Conservation (phyloP, 2,113 vertebrate species). For the Psilopsiagon aymara region DNA sequence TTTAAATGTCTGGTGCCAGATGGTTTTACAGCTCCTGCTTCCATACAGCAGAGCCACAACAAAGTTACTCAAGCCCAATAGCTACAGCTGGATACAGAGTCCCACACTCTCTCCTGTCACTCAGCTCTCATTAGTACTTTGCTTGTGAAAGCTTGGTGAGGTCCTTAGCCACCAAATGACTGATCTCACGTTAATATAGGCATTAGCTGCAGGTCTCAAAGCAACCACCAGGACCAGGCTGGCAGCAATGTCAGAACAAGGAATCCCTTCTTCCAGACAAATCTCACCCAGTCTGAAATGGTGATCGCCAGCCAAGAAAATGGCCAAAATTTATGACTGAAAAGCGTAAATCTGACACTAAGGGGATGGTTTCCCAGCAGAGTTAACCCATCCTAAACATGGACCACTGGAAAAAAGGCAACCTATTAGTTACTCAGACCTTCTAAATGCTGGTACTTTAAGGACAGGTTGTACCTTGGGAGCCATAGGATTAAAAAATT, state of each 20-base stretch:
- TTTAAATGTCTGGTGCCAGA: constrained; percentile 38
- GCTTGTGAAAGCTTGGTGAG: neutral
- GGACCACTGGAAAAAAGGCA: neutral
- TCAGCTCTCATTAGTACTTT: neutral
- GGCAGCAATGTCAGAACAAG: neutral
- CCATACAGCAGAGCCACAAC: neutral
- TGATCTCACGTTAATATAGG: rapidly evolving
- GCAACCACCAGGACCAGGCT: neutral
- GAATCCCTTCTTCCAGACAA: neutral
- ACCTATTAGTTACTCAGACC: neutral
- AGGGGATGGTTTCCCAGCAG: neutral
- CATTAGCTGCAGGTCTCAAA: neutral
- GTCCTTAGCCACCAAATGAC: neutral
- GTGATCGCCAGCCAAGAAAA: neutral
- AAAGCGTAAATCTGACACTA: neutral
- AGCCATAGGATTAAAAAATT: neutral
- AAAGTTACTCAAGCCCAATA: neutral
- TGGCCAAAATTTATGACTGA: neutral
- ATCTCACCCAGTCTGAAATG: neutral
- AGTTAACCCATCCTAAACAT: neutral
- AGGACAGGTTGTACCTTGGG: neutral
- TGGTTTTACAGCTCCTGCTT: neutral
- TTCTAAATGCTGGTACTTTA: neutral
- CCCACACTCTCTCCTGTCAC: neutral
- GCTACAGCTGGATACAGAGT: neutral